A percentile compares a stretch with the other conserved stretches of the same genome.
Evolutionary conservation across 2,113 vertebrate genomes (phyloP).

Genomic region (Bubo scandiacus): DNA sequence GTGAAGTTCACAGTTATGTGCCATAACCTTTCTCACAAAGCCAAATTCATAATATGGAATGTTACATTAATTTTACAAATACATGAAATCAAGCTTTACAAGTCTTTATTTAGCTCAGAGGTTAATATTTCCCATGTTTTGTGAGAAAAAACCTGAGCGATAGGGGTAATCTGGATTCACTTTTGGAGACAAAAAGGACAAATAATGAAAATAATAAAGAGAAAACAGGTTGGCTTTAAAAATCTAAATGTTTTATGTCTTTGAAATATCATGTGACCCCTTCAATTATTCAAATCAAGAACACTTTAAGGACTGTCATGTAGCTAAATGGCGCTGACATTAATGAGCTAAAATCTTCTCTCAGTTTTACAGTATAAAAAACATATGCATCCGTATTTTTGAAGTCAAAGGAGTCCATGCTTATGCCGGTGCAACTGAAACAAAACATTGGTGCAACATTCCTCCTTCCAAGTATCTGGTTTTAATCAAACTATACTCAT

Average conservation of each 20-base stretch:
- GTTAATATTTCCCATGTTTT: neutral
- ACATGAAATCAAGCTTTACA: neutral
- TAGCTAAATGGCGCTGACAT: conserved; percentile 9
- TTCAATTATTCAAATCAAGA: conserved; percentile 17
- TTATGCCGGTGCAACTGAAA: conserved; percentile 53
- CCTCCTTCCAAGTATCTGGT: conserved; percentile 50
- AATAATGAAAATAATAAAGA: neutral
- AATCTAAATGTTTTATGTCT: neutral
- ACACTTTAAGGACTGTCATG: neutral
- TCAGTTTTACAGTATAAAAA: conserved; percentile 61
- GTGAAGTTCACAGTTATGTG: neutral
- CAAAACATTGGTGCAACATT: conserved; percentile 55
- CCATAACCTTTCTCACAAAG: neutral
- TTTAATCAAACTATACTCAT: conserved; percentile 54
- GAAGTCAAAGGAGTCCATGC: conserved; percentile 40
- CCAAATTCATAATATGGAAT: neutral
- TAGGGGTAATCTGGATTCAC: neutral
- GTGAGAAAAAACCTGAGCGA: neutral
- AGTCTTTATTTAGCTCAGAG: neutral
- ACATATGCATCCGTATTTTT: conserved; percentile 55
- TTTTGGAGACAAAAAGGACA: conserved; percentile 16
- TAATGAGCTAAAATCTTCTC: conserved; percentile 26
- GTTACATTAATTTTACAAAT: neutral
- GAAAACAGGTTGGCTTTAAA: conserved; percentile 39
- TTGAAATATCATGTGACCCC: neutral